Conservation (phyloP, 2,888 invertebrate species). For the Pseudeuparius sepicola region DNA sequence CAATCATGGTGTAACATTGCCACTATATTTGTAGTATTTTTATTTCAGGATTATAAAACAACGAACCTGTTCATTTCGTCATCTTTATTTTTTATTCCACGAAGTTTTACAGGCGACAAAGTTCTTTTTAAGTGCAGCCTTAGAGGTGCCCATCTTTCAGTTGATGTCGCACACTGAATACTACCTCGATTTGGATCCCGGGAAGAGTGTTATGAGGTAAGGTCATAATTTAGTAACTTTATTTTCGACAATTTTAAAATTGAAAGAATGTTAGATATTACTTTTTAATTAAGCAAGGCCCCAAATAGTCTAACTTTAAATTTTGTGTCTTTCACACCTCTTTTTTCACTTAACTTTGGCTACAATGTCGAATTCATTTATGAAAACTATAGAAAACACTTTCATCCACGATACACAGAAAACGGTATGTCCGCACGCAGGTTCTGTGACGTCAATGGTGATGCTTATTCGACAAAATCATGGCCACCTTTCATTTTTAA, state of each 20-base stretch:
- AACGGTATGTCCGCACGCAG: too few species aligned
- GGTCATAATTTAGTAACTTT: constrained; percentile 5
- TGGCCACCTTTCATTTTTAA: too few species aligned
- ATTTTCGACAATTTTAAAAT: too few species aligned
- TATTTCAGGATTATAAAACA: constrained; percentile 61
- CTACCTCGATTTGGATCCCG: constrained; percentile 85
- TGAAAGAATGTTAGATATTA: too few species aligned
- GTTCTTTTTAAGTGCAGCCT: constrained; percentile 83
- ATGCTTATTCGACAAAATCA: too few species aligned
- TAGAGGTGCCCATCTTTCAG: constrained; percentile 85
- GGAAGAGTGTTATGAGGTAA: constrained; percentile 66
- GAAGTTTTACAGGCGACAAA: constrained; percentile 87
- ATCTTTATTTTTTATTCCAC: constrained; percentile 77
- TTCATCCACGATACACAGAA: too few species aligned
- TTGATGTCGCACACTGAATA: constrained; percentile 85
- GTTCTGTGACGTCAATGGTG: too few species aligned
- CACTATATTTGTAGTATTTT: constrained; percentile 6
- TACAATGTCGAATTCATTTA: not conserved
- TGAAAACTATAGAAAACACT: not conserved
- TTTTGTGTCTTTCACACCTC: too few species aligned
- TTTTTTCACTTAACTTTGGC: not conserved
- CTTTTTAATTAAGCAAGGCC: too few species aligned
- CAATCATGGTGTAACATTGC: too few species aligned
- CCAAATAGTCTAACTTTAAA: too few species aligned
- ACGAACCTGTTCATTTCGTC: constrained; percentile 78